Evolutionary conservation across 2,888 invertebrate species (phyloP), one percentile per base, ranked within the genome.

Genomic region (Pegoplata infirma): DNA sequence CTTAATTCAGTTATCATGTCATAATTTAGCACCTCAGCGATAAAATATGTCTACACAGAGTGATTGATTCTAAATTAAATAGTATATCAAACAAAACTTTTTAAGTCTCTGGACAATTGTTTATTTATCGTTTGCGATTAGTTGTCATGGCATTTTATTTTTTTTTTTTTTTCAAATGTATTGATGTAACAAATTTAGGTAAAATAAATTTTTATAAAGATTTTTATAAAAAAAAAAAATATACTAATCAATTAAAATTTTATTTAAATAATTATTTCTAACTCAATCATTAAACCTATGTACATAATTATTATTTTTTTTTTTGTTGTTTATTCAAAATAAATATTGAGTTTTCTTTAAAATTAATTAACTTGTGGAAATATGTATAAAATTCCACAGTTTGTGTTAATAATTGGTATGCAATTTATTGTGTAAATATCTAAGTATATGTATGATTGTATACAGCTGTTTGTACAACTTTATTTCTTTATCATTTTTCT

Each of bases 391-490:
- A 5, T 23, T 23, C 23, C 23, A 5, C 6, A 23, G 23, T 1
- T 44, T n/a, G n/a, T n/a, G n/a, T n/a, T n/a, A n/a, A n/a, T n/a
- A n/a, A n/a, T n/a, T n/a, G n/a, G 23, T 59, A 23, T 46, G 59
- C 40, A 59, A 46, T 59, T 59, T 44, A 46, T 59, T 46, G 59
- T 21, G 59, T 59, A 59, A 59, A 59, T 59, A 44, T 59, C 4
- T 23, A 23, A 23, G 3, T 23, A 23, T 23, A 23, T 23, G 6
- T 23, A 5, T 23, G 23, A 5, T 23, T 23, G 6, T 6, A 5
- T 23, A 5, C 4, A 23, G 23, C 3, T 6, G 6, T 6, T 23
- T 23, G 3, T 5, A 23, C 23, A 23, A 23, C 6, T 23, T 46
- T 21, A 16, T 23, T 59, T 46, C 25, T 59, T 16, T n/a, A n/a